phyloP scores from a whole-genome alignment of 1,140 invertebrate species.

The Heliconius congener region DNA sequence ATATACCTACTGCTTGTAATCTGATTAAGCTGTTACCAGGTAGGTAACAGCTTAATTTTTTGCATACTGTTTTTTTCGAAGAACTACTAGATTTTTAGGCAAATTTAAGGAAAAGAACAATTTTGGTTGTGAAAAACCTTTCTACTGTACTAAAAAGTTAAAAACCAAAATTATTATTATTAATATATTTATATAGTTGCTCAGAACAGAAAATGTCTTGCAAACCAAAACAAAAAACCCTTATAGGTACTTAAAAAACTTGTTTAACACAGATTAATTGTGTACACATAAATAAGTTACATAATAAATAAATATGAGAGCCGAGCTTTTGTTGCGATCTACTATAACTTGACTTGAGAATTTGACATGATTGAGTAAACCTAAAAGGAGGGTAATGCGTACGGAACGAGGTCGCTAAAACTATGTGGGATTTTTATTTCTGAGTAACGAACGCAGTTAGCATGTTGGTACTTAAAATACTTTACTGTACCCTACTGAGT shows the following conservation, averaged over 20 bases:
- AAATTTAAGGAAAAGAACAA: too few relatives aligned
- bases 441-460: not conserved
- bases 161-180: too few relatives aligned
- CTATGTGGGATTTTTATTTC: constrained; percentile 22
- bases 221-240: not conserved
- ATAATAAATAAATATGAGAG: constrained; percentile 29
- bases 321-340: constrained; percentile 29
- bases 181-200: too few relatives aligned
- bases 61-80: too few relatives aligned
- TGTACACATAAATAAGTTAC: constrained; percentile 25
- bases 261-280: not conserved
- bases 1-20: too few relatives aligned
- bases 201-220: too few relatives aligned
- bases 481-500: not conserved
- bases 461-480: not conserved
- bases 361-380: constrained; percentile 35
- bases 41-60: too few relatives aligned
- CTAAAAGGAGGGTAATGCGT: constrained; percentile 34
- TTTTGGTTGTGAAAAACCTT: too few relatives aligned
- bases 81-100: too few relatives aligned
- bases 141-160: too few relatives aligned
- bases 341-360: constrained; percentile 34
- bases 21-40: too few relatives aligned
- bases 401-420: constrained; percentile 23
- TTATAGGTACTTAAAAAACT: not conserved